These are phyloP conservation scores for Polydrusus cervinus DNA, from an alignment of 2,888 invertebrate genomes.

Conservation along the genomic window DNA sequence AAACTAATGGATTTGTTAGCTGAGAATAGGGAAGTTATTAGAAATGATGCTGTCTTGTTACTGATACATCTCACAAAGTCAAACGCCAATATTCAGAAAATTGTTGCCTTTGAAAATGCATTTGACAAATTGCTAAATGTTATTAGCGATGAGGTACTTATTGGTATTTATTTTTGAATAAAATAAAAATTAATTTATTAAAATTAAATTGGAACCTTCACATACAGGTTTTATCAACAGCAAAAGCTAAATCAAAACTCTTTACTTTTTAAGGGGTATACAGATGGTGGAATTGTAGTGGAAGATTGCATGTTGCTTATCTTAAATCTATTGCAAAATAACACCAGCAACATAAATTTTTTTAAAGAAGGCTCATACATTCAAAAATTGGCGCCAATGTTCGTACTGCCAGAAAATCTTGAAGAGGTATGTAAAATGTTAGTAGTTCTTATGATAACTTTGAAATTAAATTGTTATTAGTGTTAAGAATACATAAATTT, in stretches of 20 bases:
- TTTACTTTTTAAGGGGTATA: conserved; percentile 63
- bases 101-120: conserved; percentile 99
- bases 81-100: conserved; percentile 98
- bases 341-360: conserved; percentile 97
- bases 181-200: too few species aligned
- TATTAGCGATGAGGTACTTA: conserved; percentile 76
- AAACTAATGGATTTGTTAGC: conserved; percentile 96
- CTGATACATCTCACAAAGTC: conserved; percentile 94
- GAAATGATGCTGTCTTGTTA: conserved; percentile 94
- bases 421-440: conserved; percentile 73
- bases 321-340: conserved; percentile 94
- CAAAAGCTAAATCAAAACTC: too few species aligned
- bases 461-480: background rate
- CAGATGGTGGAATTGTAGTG: conserved; percentile 97
- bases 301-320: conserved; percentile 97
- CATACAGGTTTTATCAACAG: too few species aligned
- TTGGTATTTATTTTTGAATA: background rate
- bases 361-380: conserved; percentile 99
- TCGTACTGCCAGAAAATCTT: conserved; percentile 81
- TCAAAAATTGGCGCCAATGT: conserved; percentile 91
- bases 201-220: too few species aligned
- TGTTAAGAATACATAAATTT: background rate
- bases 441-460: background rate
- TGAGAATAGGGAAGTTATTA: conserved; percentile 94
- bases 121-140: conserved; percentile 97